These are phyloP conservation scores for Trichomalopsis sarcophagae DNA, from an alignment of 1,140 invertebrate species.

Conservation along the genomic window DNA sequence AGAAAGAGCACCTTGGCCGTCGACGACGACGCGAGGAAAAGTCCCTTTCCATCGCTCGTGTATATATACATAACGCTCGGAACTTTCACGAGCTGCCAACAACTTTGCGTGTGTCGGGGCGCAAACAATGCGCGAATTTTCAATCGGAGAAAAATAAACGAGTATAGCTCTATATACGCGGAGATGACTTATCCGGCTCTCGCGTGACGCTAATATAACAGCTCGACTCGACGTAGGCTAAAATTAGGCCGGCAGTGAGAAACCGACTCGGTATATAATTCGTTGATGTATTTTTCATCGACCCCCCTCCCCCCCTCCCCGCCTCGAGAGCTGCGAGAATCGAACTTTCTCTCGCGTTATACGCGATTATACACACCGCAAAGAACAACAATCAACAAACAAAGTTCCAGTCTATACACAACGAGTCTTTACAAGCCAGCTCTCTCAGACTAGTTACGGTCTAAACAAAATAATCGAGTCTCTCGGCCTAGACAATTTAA, in stretches of 20 bases:
- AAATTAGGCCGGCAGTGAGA: background rate
- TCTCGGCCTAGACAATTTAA: background rate
- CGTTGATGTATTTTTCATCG: conserved; percentile 38
- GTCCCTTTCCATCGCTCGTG: background rate
- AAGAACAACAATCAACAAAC: background rate
- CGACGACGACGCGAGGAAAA: background rate
- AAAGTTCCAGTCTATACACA: background rate
- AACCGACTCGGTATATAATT: conserved; percentile 9
- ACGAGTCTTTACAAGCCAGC: background rate
- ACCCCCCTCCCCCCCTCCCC: no score
- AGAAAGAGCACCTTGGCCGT: background rate
- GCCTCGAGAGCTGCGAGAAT: background rate
- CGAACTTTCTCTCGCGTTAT: background rate
- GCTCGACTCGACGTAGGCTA: background rate
- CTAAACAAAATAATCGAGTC: background rate
- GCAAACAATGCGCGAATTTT: background rate
- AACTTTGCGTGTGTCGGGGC: background rate
- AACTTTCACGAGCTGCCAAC: no score
- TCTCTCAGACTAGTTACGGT: background rate
- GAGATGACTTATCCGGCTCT: background rate
- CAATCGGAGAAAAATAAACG: background rate
- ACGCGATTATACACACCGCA: background rate
- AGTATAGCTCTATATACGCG: no score
- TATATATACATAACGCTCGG: no score
- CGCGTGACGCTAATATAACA: conserved; percentile 6